Evolutionary conservation across 2,888 invertebrate genomes (phyloP), one percentile per base, ranked within the genome.

Genomic region (Amiota communis): DNA sequence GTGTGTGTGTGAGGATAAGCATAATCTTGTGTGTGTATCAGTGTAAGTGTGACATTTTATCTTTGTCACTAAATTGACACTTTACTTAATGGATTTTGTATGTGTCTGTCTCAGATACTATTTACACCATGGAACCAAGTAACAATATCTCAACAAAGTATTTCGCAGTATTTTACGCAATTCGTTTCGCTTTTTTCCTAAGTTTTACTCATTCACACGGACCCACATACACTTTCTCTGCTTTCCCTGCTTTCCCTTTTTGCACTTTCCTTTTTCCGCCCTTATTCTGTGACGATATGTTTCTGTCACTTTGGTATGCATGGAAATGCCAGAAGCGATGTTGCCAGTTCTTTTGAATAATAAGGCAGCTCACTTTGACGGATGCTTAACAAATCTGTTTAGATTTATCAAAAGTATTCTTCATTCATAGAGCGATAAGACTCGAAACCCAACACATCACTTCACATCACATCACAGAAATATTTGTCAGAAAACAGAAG

Each of bases 1-100:
- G 53, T 72, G 53, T 72, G 47, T 72, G 63, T 71, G 46, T 74
- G 64, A 71, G 57, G 71, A 51, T 72, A 36, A 71, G 63, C 70
- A 63, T 65, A 73, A 49, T 72, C 72, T 73, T 63, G 51, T 74
- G 56, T 74, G 69, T 63, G 71, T 71, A 71, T 75, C 77, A 75
- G 74, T 78, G 76, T 85, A 82, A 75, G 74, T 78, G 76, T 85
- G 82, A 81, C 87, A 80, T 88, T 86, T 87, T 87, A 86, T 86
- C 87, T 86, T 81, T 87, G 87, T 87, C 88, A 87, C 86, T 87
- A 88, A 88, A 88, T 87, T 88, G 86, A 88, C 87, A 86, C 87
- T 87, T 88, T 85, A 87, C 86, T 87, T 88, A 87, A 86, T 87
- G 86, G 85, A 80, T 84, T 84, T 85, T 80, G 79, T 83, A 77